Evolutionary conservation across 2,113 vertebrate genomes (phyloP), one percentile per base, ranked within the genome.

Genomic region (Protomyctophum bolini): DNA sequence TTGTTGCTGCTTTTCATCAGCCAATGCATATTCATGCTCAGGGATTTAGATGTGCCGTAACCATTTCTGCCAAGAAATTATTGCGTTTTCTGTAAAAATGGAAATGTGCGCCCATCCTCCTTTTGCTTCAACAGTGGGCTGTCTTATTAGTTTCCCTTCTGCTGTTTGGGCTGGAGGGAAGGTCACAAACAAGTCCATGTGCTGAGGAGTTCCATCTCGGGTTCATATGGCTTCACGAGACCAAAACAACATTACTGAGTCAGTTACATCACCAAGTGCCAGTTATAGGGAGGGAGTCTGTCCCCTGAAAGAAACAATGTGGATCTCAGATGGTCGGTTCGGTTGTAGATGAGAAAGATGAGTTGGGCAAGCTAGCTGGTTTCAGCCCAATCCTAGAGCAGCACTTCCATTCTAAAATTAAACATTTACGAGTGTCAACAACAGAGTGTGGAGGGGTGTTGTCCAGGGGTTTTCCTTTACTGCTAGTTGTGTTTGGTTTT

Each of bases 1-100:
- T 45, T 54, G 14, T 45, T 46, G 12, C 45, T 45, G 10, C 11
- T 41, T 50, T 60, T 45, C 15, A 6, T 64, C 47, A 7, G 3
- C 49, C 29, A 45, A 41, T 41, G 57, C 58, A 68, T 68, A 68
- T 68, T 68, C 10, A 69, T 69, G 57, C 6, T 9, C 6, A 50
- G 14, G 15, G 45, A n/a, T n/a, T 47, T n/a, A n/a, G 14, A 63
- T 63, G 7, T n/a, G 11, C 51, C n/a, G 2, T 6, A 61, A 61
- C 45, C 33, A 14, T 61, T 58, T 61, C 59, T 61, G 12, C 45
- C 8, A 1, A 15, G 45, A 12, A 63, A 51, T 64, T 2, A 49
- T 49, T 68, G 2, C 1, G 7, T 55, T 66, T 66, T 66, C 29
- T 9, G 15, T 66, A 41, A 33, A 66, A 45, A 56, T 46, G 52